Evolutionary conservation across 2,888 invertebrate species (phyloP).

Genomic region (Macrosiphum euphorbiae): DNA sequence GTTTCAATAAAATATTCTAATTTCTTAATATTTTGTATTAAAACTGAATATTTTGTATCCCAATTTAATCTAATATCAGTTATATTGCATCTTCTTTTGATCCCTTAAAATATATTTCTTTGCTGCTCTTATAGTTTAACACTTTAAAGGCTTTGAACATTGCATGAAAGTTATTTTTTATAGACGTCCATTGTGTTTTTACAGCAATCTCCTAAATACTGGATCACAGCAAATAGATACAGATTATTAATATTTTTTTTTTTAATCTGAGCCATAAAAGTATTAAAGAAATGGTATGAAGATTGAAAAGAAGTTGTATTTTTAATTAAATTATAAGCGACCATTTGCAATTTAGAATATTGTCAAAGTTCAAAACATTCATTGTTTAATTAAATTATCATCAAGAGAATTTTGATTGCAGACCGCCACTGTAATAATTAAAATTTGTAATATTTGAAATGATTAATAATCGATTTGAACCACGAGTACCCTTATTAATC

Average conservation of each 20-base stretch:
- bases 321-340: constrained; percentile 21
- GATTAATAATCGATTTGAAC: background rate
- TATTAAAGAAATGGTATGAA: background rate
- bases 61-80: background rate
- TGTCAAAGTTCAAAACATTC: constrained; percentile 24
- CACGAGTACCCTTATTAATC: background rate
- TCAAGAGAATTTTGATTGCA: background rate
- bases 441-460: background rate
- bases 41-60: background rate
- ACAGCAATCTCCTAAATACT: background rate
- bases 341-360: background rate
- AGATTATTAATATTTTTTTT: background rate
- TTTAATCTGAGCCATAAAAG: background rate
- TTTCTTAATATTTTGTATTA: background rate
- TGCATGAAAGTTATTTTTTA: background rate
- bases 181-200: background rate
- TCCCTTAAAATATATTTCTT: background rate
- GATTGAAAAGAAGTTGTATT: background rate
- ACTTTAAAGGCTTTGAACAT: background rate
- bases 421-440: background rate
- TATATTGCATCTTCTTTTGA: background rate
- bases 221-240: background rate
- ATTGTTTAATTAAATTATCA: constrained; percentile 19
- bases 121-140: background rate
- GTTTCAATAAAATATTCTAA: background rate